Evolutionary conservation across 2,113 vertebrate genomes (phyloP), one percentile per base, ranked within the genome.

Genomic region (Crotalus tigris): DNA sequence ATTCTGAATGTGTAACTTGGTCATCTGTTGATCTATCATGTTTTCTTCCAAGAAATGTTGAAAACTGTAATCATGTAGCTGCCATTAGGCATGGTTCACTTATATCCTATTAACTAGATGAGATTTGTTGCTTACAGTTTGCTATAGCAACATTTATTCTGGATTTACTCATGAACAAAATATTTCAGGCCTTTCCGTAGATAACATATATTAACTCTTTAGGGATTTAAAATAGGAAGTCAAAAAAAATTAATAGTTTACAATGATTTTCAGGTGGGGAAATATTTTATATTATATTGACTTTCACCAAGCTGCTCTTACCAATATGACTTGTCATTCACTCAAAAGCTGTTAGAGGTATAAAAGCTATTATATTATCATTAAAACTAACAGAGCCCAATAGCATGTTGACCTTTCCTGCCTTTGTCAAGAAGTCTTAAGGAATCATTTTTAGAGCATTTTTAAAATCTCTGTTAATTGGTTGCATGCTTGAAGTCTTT

Each of bases 161-260:
- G 54, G 93, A 94, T 91, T 94, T 94, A 94, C 93, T 95, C 95
- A 92, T 94, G 93, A 94, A 93, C 91, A 89, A 93, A 91, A 96
- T 94, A 96, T 91, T 64, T 33, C 0, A 0, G 93, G 92, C 81
- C 94, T 95, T 93, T 89, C 91, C 87, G 90, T 0, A 0, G 93
- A 92, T 91, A 92, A 0, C 93, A 10, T 94, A 92, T 94, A 89
- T 46, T 95, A 93, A 90, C 93, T 95, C 95, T 95, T 90, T 59
- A 93, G 96, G 96, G 95, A 95, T 95, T 96, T 96, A 94, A 94
- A 92, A 95, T 93, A 95, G 95, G 93, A 94, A 58, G 44, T 64
- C 86, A 93, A 94, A 85, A 51, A 64, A 92, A 95, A 95, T 89
- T 95, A 93, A 93, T 94, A 87, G 94, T 94, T 95, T 94, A 95